Evolutionary conservation across 1,140 invertebrate genomes (phyloP), one percentile per base, ranked within the genome.

Genomic region (Drosophila ironensis): DNA sequence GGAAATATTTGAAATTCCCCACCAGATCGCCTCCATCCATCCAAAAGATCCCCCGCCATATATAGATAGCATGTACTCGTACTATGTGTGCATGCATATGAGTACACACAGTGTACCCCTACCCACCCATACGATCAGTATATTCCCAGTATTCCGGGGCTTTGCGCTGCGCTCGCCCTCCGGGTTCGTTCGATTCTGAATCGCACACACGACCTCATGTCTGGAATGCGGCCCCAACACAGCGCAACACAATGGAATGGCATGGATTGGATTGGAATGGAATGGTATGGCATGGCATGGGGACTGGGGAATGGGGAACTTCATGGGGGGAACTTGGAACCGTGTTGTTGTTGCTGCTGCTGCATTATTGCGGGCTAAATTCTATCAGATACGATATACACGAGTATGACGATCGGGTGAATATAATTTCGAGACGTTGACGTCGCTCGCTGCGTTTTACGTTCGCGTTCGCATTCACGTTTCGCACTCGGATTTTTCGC

Each of bases 401-500:
- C 46, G 35, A 44, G 64, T 56, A 51, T 52, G 50, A 53, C 44
- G 37, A 56, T 54, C 33, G 64, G 33, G 54, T 28, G 19, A 41
- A 33, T 68, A 35, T 61, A 33, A 51, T 64, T 64, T 63, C 16
- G 42, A 30, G 78, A 84, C 78, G 60, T 86, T 71, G 70, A 86
- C 78, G 69, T 73, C 53, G 74, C 50, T 41, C 37, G 48, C 41
- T 47, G 44, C 51, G 61, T 60, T 63, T 45, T 59, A 68, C 50
- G 60, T 69, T 74, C 63, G 67, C 73, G 63, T 74, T 75, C 76
- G 59, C 76, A 77, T 82, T 84, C 77, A 82, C 77, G 78, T 82
- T 82, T 84, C 64, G 71, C 73, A 84, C 61, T 84, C 41, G 63
- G 45, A 73, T 87, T 86, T 81, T 76, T 71, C 82, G 82, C 70